A percentile compares a stretch with the other conserved stretches of the same genome.
Evolutionary conservation across 2,888 invertebrate genomes (phyloP).

Genomic region (Tetragnatha montana): DNA sequence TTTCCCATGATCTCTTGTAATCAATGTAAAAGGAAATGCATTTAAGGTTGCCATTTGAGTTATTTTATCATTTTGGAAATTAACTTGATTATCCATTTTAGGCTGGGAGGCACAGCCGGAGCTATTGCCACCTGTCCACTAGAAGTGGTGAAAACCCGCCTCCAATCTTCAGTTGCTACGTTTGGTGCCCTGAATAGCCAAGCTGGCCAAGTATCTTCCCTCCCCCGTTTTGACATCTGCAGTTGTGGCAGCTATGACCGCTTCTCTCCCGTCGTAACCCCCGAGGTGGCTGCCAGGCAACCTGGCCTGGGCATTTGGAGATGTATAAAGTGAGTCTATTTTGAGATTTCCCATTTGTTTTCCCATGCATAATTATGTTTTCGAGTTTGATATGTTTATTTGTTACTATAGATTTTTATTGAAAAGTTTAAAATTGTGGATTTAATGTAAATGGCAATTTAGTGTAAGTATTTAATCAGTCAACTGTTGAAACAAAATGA

Average conservation of each 20-base stretch:
- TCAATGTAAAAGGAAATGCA: not conserved
- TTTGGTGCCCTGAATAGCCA: constrained; percentile 43
- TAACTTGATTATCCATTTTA: constrained; percentile 77
- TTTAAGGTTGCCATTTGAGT: not conserved
- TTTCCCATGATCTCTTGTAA: not conserved
- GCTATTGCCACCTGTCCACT: constrained; percentile 97
- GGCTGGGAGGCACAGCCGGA: constrained; percentile 96
- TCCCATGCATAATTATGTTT: too few relatives aligned
- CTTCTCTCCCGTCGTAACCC: constrained; percentile 61
- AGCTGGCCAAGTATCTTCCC: constrained; percentile 23
- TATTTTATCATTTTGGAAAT: not conserved
- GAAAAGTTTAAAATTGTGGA: too few relatives aligned
- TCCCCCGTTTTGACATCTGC: constrained; percentile 68
- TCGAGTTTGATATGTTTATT: too few relatives aligned
- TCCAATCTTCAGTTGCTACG: constrained; percentile 90
- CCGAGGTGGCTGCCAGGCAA: constrained; percentile 58
- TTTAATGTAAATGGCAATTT: too few relatives aligned
- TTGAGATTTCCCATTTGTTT: too few relatives aligned
- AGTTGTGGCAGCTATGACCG: constrained; percentile 64
- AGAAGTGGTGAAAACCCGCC: constrained; percentile 97
- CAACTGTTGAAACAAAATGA: too few relatives aligned
- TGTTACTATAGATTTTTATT: too few relatives aligned
- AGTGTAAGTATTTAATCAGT: too few relatives aligned
- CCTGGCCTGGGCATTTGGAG: constrained; percentile 74
- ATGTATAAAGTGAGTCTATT: constrained; percentile 74